A percentile compares a stretch with the other conserved stretches of the same genome.
These are phyloP conservation scores for Pseudopipra pipra DNA, from an alignment of 2,113 vertebrate genomes.

Conservation along the genomic window DNA sequence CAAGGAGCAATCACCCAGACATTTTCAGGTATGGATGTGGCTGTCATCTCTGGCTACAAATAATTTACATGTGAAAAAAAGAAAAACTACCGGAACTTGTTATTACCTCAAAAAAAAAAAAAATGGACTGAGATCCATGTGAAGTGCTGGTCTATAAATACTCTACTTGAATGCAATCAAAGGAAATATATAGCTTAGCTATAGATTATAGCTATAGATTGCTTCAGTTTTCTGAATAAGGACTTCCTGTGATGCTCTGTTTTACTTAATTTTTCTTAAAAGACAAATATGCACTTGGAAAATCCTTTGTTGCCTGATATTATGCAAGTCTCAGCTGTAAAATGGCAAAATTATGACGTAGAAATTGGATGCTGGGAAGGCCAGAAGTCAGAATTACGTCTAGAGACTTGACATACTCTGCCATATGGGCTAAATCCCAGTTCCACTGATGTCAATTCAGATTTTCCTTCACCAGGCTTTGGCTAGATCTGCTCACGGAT, in stretches of 20 bases:
- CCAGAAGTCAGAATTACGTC: not conserved
- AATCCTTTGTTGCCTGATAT: not conserved
- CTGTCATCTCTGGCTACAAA: not conserved
- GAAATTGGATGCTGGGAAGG: not conserved
- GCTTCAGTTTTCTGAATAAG: not conserved
- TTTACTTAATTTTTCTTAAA: not conserved
- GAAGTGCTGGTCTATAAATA: not conserved
- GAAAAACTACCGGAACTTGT: not conserved
- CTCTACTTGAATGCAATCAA: not conserved
- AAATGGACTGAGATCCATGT: not conserved
- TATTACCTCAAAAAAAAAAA: not conserved
- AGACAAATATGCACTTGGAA: not conserved
- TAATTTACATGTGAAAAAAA: not conserved
- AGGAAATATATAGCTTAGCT: not conserved
- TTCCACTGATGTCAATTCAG: not conserved
- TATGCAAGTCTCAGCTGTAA: not conserved
- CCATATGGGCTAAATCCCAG: not conserved
- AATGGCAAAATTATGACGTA: not conserved
- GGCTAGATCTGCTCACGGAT: not conserved
- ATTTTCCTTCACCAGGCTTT: not conserved
- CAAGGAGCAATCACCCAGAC: not conserved
- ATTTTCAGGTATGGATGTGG: not conserved
- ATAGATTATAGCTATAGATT: not conserved
- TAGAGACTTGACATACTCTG: not conserved
- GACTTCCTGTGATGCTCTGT: not conserved